Evolutionary conservation across 2,888 invertebrate species (phyloP), one percentile per base, ranked within the genome.

Genomic region (Dromius quadrimaculatus): DNA sequence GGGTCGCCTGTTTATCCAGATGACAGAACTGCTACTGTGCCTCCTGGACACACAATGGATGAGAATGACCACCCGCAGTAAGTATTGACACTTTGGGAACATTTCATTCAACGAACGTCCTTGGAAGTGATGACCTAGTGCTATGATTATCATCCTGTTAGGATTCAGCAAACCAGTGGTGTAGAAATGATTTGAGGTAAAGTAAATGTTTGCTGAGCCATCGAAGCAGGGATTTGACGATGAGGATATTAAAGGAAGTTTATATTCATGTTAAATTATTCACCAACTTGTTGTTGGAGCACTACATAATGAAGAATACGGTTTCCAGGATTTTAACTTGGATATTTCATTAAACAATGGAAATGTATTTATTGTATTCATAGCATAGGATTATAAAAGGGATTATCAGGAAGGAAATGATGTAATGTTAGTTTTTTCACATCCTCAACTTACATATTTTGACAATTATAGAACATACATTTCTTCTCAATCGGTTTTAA

Each of bases 141-240:
- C 34, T 57, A 36, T 38, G 13, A 59, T 59, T 36, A 59, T 59
- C 59, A 59, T n/a, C 19, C 47, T 9, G 47, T 15, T 41, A 15
- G 41, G 41, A 41, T 41, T 5, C 28, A 2, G 22, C 9, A 23
- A 54, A 28, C 50, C 59, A 59, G 34, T 59, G 59, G 36, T 36
- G 59, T 36, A 59, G 59, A 59, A 59, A 59, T 59, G 38, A 59
- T 59, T 59, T 59, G 34, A 28, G 59, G 59, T 59, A 59, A 36
- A 19, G 59, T 34, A 36, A 34, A 38, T 59, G 59, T 59, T 59
- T 59, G 36, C n/a, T 34, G 4, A 20, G 19, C 13, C 2, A 11
- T 3, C 34, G 20, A 38, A 36, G 38, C 9, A 43, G 50, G 13
- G 11, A 54, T 23, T 54, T 54, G 8, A 13, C 11, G 47, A 6